Evolutionary conservation across 2,888 invertebrate genomes (phyloP).

Genomic region (Germaria angustata): DNA sequence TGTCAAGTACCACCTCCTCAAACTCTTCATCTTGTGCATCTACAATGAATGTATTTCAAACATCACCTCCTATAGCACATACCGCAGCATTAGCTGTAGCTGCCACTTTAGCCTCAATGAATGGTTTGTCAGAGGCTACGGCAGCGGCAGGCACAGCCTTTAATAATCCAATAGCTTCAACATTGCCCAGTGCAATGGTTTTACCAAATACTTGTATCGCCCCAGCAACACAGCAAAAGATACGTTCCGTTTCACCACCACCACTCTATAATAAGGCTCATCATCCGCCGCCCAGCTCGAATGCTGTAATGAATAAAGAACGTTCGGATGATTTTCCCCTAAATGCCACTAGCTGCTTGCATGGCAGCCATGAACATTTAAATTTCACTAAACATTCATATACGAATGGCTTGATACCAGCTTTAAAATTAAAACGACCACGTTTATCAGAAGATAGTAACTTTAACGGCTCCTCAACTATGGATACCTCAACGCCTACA

Average conservation of each 20-base stretch:
- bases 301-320: constrained; percentile 70
- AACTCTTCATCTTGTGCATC: constrained; percentile 48
- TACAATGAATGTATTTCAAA: constrained; percentile 57
- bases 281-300: constrained; percentile 73
- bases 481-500: constrained; percentile 74
- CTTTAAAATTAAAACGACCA: constrained; percentile 77
- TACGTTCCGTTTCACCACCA: constrained; percentile 76
- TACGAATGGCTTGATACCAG: constrained; percentile 76
- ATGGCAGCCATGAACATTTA: constrained; percentile 73
- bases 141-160: constrained; percentile 30
- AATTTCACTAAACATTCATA: constrained; percentile 77
- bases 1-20: constrained; percentile 59
- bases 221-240: constrained; percentile 64
- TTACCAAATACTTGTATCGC: constrained; percentile 59
- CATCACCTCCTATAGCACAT: constrained; percentile 55
- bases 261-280: constrained; percentile 77
- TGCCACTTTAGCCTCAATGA: constrained; percentile 62
- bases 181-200: constrained; percentile 62
- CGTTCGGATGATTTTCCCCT: constrained; percentile 72
- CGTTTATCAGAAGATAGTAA: constrained; percentile 78
- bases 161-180: constrained; percentile 15
- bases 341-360: constrained; percentile 64
- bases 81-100: constrained; percentile 57
- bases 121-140: constrained; percentile 38
- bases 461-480: constrained; percentile 79